A percentile compares a stretch with the other conserved stretches of the same genome.
Conservation (phyloP, 2,113 vertebrate genomes). For the Cyanoramphus novaezelandiae region DNA sequence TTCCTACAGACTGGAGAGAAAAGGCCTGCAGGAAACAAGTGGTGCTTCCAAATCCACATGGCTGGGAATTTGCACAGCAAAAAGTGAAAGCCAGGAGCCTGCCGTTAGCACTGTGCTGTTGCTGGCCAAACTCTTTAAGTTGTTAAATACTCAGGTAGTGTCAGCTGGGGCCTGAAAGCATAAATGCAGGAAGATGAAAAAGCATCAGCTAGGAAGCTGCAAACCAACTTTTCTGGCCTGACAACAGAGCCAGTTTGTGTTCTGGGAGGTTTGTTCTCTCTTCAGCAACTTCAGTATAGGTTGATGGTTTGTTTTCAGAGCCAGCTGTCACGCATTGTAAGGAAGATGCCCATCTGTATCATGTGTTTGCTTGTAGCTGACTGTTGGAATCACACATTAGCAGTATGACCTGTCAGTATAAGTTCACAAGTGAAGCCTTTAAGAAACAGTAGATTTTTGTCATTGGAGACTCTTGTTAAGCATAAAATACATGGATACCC, state of each 20-base stretch:
- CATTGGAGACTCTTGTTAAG: neutral
- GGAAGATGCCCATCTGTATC: slow-evolving; percentile 27
- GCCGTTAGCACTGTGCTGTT: neutral
- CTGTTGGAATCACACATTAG: neutral
- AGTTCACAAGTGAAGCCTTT: slow-evolving; percentile 34
- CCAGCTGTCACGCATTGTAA: slow-evolving; percentile 1
- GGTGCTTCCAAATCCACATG: neutral
- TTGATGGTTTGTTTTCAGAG: neutral
- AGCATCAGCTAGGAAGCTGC: neutral
- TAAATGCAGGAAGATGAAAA: neutral
- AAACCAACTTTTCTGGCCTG: slow-evolving; percentile 30
- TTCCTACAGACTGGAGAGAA: neutral
- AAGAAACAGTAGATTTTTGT: neutral
- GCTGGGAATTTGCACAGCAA: neutral
- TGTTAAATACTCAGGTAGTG: neutral
- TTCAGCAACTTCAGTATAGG: neutral
- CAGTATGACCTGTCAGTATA: neutral
- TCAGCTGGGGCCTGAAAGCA: neutral
- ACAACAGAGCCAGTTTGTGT: neutral
- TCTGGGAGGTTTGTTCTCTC: slow-evolving; percentile 2
- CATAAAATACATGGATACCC: neutral
- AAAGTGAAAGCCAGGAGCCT: neutral
- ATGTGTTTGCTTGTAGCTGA: neutral
- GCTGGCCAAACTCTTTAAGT: neutral
- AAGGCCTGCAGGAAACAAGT: neutral